phyloP scores from a whole-genome alignment of 2,797 vertebrate genomes.

The Ciconia nigra region DNA sequence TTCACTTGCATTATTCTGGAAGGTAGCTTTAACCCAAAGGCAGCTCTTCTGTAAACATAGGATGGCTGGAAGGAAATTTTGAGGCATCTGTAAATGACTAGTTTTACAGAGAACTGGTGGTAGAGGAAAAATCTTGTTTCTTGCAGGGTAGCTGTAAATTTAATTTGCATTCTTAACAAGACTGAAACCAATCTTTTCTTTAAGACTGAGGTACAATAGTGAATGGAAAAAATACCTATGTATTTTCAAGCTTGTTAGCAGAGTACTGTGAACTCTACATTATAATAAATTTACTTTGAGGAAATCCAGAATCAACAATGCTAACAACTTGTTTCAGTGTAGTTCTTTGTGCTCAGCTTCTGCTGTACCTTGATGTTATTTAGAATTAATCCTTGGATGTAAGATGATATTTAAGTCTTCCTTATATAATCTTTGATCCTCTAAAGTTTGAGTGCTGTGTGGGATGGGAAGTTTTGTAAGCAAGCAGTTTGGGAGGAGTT shows the following conservation, averaged over 20 bases:
- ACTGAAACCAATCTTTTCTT: not conserved
- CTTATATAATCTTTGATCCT: not conserved
- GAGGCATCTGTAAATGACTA: not conserved
- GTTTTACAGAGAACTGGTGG: not conserved
- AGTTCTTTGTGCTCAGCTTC: not conserved
- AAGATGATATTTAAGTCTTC: not conserved
- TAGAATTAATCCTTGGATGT: not conserved
- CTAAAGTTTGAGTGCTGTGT: not conserved
- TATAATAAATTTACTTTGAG: not conserved
- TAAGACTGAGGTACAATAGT: not conserved
- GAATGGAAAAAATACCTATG: not conserved
- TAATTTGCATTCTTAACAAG: not conserved
- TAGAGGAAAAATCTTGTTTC: not conserved
- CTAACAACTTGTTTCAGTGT: not conserved
- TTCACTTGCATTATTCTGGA: not conserved
- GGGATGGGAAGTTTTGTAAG: not conserved
- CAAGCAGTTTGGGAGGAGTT: not conserved
- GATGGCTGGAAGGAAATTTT: not conserved
- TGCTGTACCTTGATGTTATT: not conserved
- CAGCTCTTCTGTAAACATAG: accelerated
- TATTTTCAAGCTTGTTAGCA: not conserved
- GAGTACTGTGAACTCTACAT: not conserved
- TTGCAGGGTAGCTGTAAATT: not conserved
- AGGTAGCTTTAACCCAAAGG: not conserved
- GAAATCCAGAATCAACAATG: not conserved